Evolutionary conservation across 2,113 vertebrate species (phyloP).

Genomic region (Nasalis larvatus): DNA sequence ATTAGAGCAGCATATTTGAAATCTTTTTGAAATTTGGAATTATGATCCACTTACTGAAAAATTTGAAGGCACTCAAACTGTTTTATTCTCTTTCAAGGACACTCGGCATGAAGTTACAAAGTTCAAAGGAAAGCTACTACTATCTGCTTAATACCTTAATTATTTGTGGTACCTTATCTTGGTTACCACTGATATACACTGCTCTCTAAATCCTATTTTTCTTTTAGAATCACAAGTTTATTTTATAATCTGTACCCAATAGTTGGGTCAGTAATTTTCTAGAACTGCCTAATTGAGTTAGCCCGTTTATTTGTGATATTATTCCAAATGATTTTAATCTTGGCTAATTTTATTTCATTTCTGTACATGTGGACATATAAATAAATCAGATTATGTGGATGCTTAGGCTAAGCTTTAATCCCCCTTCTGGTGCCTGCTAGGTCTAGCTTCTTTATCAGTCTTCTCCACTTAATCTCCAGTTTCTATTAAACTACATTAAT

Average conservation of each 20-base stretch:
- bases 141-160: neutral
- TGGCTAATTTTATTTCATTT: neutral
- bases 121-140: constrained; percentile 7
- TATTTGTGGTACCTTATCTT: constrained; percentile 19
- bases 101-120: neutral
- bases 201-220: constrained; percentile 24
- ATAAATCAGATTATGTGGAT: constrained; percentile 19
- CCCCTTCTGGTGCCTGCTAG: neutral
- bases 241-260: neutral
- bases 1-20: constrained; percentile 9
- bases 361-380: neutral
- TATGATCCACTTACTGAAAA: neutral
- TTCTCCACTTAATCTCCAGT: neutral
- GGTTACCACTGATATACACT: neutral
- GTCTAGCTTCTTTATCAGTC: neutral
- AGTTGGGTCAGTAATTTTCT: constrained; percentile 27
- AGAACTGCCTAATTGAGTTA: neutral
- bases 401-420: neutral
- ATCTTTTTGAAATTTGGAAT: constrained; percentile 22
- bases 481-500: neutral
- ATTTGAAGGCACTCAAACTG: neutral
- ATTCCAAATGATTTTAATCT: neutral
- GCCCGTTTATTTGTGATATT: neutral
- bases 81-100: constrained; percentile 41
- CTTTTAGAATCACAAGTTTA: neutral